Evolutionary conservation across 2,888 invertebrate genomes (phyloP), one percentile per base, ranked within the genome.

Genomic region (Drosophila parthenogenetica): DNA sequence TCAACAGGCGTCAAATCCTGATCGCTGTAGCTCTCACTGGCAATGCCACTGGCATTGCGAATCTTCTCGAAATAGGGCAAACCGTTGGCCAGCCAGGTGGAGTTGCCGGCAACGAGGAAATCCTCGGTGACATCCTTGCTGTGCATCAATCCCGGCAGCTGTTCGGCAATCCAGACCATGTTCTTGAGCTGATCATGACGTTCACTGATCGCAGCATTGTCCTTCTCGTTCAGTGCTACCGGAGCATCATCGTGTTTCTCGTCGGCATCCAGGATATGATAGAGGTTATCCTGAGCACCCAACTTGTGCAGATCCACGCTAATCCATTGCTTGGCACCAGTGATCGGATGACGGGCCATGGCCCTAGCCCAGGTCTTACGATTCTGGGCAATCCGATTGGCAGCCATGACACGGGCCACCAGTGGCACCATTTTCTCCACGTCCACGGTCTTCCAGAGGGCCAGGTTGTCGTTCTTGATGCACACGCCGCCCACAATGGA

Each of bases 271-370:
- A 86, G 64, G 0, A 74, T 76, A 45, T 81, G 83, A 51, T 88
- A 90, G 8, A 87, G 80, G 67, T 80, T 81, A 45, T 83, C 87
- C 64, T 84, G 78, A 8, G 78, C 68, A 1, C 89, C 89, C 29
- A 92, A 73, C 65, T 93, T 93, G 53, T 94, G 94, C 87, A 95
- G 95, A 91, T 97, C 96, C 0, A 97, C 94, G 5, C 96, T 93
- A 80, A 97, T 94, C 98, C 98, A 98, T 90, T 98, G 97, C 89
- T 97, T 97, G 91, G 96, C 96, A 66, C 96, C 96, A 45, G 97
- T 97, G 14, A 95, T 96, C 35, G 96, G 96, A 93, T 97, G 95
- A 7, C 93, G 92, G 0, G 94, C 93, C 85, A 98, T 94, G 1
- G 94, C 92, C 43, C 94, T 93, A 0, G 95, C 94, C 98, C 98